Conservation (phyloP, 2,113 vertebrate species). For the Cairina moschata region DNA sequence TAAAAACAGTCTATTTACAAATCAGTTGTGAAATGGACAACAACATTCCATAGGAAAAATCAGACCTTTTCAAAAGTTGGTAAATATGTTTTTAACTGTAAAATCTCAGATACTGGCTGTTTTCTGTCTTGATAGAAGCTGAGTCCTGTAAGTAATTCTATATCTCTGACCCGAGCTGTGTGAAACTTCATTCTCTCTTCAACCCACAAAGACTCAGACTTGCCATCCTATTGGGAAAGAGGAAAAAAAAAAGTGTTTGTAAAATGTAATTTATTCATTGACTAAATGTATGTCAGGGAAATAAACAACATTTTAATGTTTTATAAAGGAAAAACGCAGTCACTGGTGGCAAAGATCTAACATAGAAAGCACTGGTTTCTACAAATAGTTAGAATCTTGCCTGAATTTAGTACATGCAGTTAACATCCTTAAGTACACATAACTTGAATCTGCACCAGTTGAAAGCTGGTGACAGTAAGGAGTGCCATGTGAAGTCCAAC, state of each 20-base stretch:
- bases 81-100: constrained; percentile 91
- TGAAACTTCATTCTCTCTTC: constrained; percentile 88
- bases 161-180: constrained; percentile 84
- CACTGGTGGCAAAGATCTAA: neutral
- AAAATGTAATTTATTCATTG: neutral
- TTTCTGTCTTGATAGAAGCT: constrained; percentile 93
- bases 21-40: neutral
- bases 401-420: neutral
- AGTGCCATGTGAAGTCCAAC: neutral
- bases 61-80: constrained; percentile 70
- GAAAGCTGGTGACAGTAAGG: neutral
- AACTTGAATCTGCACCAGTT: neutral
- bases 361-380: neutral
- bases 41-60: constrained; percentile 37
- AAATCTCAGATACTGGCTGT: constrained; percentile 84
- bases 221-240: constrained; percentile 59
- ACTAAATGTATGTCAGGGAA: too few species aligned
- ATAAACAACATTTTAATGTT: neutral
- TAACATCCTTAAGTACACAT: neutral
- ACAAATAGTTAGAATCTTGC: neutral
- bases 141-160: constrained; percentile 93
- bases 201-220: constrained; percentile 79
- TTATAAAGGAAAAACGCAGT: neutral
- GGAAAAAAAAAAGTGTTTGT: neutral
- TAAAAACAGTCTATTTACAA: constrained; percentile 61